Conservation (phyloP, 2,113 vertebrate species). For the Gobiocypris rarus region DNA sequence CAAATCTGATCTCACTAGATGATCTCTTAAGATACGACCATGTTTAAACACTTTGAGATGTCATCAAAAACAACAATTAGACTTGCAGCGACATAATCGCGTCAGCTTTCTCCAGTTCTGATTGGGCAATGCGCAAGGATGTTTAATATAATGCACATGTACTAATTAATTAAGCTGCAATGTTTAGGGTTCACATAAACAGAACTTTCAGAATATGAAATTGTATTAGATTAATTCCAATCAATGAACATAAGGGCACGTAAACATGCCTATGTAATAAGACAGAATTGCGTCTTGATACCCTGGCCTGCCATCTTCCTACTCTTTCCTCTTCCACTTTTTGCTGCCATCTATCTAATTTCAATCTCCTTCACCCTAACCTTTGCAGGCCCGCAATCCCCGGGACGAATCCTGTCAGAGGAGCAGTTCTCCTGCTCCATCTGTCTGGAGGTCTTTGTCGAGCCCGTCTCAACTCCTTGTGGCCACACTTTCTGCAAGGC, state of each 20-base stretch:
- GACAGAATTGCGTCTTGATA: neutral
- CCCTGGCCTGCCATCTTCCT: neutral
- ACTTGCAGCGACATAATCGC: no score
- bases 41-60: no score
- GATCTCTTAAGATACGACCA: no score
- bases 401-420: constrained; percentile 69
- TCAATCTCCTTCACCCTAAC: neutral
- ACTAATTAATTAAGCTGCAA: no score
- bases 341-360: neutral
- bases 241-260: no score
- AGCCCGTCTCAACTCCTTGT: constrained; percentile 86
- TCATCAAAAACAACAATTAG: neutral
- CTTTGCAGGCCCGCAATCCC: constrained; percentile 46
- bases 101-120: no score
- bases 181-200: no score
- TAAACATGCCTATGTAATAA: no score
- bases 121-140: no score
- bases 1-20: no score
- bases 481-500: constrained; percentile 91
- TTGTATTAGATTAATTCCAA: neutral
- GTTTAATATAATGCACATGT: no score
- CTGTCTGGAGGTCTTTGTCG: constrained; percentile 87
- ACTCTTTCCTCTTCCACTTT: neutral
- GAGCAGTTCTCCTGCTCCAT: constrained; percentile 89
- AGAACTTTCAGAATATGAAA: neutral